Percentiles rank a stretch among this genome's conserved stretches.
Conservation (phyloP, 2,797 vertebrate genomes). For the Crax fasciolata region DNA sequence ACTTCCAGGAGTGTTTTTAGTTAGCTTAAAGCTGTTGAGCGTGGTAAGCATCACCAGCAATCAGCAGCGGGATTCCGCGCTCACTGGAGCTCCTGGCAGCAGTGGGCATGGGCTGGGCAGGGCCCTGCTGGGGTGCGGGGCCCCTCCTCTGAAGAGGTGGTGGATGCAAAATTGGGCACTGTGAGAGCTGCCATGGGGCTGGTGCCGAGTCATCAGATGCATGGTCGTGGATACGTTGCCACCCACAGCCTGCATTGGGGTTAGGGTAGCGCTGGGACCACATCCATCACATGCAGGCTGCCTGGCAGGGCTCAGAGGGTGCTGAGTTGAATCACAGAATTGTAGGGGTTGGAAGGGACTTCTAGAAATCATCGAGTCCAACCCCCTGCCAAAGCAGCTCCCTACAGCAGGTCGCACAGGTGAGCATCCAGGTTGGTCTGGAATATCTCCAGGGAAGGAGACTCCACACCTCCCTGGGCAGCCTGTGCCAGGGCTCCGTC, state of each 20-base stretch:
- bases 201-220: not conserved
- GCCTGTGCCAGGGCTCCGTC: too few species aligned
- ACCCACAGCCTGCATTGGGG: fast-evolving
- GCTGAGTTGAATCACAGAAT: not conserved
- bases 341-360: too few species aligned
- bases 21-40: not conserved
- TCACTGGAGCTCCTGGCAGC: not conserved
- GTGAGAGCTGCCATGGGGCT: too few species aligned
- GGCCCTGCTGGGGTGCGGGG: not conserved
- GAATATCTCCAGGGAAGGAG: too few species aligned
- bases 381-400: too few species aligned
- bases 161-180: too few species aligned
- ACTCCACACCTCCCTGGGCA: too few species aligned
- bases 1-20: not conserved
- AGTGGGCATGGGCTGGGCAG: not conserved
- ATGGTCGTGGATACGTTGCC: fast-evolving
- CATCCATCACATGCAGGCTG: not conserved
- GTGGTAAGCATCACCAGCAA: not conserved
- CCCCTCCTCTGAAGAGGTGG: not conserved
- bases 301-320: not conserved
- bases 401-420: too few species aligned
- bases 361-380: too few species aligned
- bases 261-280: not conserved
- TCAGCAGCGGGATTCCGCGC: not conserved
- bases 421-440: too few species aligned